Conservation (phyloP, 2,113 vertebrate genomes). For the Dermatemys mawii region DNA sequence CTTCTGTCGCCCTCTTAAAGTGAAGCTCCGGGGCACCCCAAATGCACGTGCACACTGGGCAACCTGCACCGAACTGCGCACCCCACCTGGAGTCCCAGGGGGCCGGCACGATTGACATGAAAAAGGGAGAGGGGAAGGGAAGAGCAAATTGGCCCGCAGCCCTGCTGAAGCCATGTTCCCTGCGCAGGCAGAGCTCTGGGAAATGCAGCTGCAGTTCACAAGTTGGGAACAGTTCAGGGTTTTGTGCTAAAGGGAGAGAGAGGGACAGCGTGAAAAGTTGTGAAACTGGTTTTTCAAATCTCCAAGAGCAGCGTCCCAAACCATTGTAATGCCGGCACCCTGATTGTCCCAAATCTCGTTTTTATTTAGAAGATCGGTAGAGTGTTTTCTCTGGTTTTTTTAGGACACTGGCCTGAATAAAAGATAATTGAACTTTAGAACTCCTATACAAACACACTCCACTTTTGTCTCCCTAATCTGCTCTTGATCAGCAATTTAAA, state of each 20-base stretch:
- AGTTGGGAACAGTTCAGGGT: slow-evolving; percentile 64
- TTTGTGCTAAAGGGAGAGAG: slow-evolving; percentile 53
- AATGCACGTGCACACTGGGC: neutral
- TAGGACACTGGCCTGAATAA: slow-evolving; percentile 78
- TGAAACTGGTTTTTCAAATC: slow-evolving; percentile 82
- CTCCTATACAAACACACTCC: slow-evolving; percentile 85
- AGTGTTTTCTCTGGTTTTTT: slow-evolving; percentile 69
- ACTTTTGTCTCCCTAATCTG: slow-evolving; percentile 89
- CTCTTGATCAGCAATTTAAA: slow-evolving; percentile 91
- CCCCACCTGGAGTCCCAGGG: neutral
- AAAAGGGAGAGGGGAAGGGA: neutral
- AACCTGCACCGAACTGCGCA: neutral
- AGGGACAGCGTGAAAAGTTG: slow-evolving; percentile 71
- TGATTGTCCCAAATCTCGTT: slow-evolving; percentile 72
- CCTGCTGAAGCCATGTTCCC: slow-evolving; percentile 22
- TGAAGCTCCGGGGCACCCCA: slow-evolving; percentile 19
- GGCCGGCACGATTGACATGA: neutral
- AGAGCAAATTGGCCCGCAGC: neutral
- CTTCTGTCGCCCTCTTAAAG: slow-evolving; percentile 63
- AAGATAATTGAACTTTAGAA: slow-evolving; percentile 84
- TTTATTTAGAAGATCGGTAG: slow-evolving; percentile 74
- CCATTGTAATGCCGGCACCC: slow-evolving; percentile 72
- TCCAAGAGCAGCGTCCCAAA: slow-evolving; percentile 70
- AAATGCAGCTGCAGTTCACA: slow-evolving; percentile 71
- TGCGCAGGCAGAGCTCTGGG: slow-evolving; percentile 33